Evolutionary conservation across 2,113 vertebrate genomes (phyloP).

Genomic region (Zosterops hypoxanthus): DNA sequence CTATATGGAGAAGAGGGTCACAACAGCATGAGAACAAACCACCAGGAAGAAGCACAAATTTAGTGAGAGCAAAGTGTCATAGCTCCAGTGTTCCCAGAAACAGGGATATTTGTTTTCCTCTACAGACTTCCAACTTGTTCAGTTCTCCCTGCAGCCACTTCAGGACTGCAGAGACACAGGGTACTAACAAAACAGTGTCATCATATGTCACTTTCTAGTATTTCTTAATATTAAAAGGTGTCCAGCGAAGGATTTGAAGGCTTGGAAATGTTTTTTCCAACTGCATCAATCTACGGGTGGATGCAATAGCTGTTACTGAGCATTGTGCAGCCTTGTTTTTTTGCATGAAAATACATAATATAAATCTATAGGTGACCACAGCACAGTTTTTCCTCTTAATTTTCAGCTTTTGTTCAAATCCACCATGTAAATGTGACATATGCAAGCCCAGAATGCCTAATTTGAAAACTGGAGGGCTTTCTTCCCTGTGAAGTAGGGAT

Average conservation of each 20-base stretch:
- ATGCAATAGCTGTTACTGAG: neutral
- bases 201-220: neutral
- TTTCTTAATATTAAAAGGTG: neutral
- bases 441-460: neutral
- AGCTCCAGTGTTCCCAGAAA: constrained; percentile 23
- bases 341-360: neutral
- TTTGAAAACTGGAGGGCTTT: neutral
- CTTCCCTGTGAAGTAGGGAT: neutral
- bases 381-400: neutral
- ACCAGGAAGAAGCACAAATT: constrained; percentile 16
- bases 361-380: neutral
- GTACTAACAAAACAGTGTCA: neutral
- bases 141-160: neutral
- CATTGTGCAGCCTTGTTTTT: neutral
- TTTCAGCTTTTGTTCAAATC: neutral
- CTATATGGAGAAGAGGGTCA: constrained; percentile 9
- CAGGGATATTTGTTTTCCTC: constrained; percentile 19
- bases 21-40: constrained; percentile 33
- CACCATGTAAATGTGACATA: neutral
- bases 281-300: neutral
- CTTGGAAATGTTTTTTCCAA: neutral
- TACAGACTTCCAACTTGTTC: neutral
- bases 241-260: neutral
- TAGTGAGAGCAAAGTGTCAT: neutral
- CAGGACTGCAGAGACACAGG: neutral